phyloP scores from a whole-genome alignment of 2,888 invertebrate species.

The Eilema caniola region DNA sequence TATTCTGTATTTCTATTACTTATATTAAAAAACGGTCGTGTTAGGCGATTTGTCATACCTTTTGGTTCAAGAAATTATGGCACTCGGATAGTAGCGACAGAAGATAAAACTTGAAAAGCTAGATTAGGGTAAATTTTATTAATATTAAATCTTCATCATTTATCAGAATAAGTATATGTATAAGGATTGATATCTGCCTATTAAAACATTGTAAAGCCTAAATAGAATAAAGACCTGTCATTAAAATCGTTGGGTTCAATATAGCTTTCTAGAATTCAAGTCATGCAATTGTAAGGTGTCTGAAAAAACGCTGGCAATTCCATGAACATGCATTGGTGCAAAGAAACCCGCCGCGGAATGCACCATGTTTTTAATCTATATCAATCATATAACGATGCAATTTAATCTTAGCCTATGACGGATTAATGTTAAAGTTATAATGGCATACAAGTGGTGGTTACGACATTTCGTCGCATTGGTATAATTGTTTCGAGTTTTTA shows the following conservation, averaged over 20 bases:
- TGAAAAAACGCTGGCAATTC: constrained; percentile 84
- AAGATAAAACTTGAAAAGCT: no score
- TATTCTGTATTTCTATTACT: no score
- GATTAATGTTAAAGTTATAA: constrained; percentile 76
- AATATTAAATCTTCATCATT: not conserved
- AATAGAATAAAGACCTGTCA: constrained; percentile 46
- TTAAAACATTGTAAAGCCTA: constrained; percentile 36
- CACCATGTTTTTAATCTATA: constrained; percentile 75
- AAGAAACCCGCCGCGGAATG: constrained; percentile 83
- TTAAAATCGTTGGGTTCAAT: constrained; percentile 65
- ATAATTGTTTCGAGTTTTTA: constrained; percentile 86
- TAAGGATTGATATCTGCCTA: constrained; percentile 17
- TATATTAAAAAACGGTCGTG: no score
- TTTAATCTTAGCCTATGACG: constrained; percentile 73
- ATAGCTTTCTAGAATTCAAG: constrained; percentile 85
- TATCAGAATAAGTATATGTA: not conserved
- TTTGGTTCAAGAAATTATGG: no score
- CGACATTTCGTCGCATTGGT: constrained; percentile 68
- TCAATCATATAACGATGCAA: constrained; percentile 68
- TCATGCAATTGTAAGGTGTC: constrained; percentile 85
- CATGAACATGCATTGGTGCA: constrained; percentile 82
- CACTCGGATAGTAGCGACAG: no score
- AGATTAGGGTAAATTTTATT: no score
- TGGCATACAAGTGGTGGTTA: constrained; percentile 70
- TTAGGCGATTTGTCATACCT: constrained; percentile 8